Conservation (phyloP, 2,113 vertebrate species). For the Mus pahari region DNA sequence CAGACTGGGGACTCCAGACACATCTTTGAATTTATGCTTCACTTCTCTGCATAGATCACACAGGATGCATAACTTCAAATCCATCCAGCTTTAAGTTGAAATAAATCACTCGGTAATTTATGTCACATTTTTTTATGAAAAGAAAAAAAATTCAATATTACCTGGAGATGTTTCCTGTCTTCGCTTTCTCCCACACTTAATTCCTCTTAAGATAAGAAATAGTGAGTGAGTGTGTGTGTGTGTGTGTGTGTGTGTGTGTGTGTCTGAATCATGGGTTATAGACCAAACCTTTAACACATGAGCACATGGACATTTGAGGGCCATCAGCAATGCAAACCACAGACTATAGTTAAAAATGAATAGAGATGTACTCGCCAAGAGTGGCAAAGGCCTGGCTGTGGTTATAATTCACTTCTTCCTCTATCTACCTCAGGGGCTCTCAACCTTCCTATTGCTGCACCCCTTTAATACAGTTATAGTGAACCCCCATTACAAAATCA, state of each 20-base stretch:
- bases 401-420: not conserved
- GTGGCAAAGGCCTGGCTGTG: accelerated
- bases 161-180: not conserved
- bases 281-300: not conserved
- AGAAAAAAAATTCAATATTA: not conserved
- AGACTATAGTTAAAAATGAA: no score
- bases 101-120: not conserved
- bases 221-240: not conserved
- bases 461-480: not conserved
- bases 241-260: not conserved
- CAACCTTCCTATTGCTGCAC: not conserved
- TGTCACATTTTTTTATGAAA: not conserved
- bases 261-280: not conserved
- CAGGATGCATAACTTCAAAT: not conserved
- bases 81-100: not conserved
- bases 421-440: not conserved
- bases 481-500: not conserved
- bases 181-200: not conserved
- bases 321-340: not conserved
- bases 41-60: not conserved
- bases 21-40: not conserved
- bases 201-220: not conserved
- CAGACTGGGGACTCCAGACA: not conserved
- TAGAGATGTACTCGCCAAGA: no score
- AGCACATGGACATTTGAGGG: accelerated